Percentiles rank a stretch among this genome's conserved stretches.
These are phyloP conservation scores for Enteromius viviparus DNA, from an alignment of 2,797 vertebrate species.

Conservation along the genomic window DNA sequence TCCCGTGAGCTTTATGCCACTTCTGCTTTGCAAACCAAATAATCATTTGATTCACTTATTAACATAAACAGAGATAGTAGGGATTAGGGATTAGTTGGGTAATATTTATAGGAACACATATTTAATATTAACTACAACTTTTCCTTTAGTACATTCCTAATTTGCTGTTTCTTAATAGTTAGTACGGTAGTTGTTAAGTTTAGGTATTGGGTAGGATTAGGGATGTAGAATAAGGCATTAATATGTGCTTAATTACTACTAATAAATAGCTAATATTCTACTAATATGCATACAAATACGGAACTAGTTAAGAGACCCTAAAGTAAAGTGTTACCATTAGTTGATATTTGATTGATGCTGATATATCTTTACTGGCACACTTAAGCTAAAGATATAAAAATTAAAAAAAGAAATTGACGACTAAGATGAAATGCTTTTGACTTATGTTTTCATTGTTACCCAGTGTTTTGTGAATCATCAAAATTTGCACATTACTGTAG, in stretches of 20 bases:
- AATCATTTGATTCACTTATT: neutral
- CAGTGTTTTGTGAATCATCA: neutral
- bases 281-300: too few relatives aligned
- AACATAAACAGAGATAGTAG: neutral
- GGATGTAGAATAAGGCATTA: too few relatives aligned
- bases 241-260: too few relatives aligned
- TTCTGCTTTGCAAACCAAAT: neutral
- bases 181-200: too few relatives aligned
- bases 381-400: neutral
- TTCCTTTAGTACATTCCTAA: too few relatives aligned
- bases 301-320: too few relatives aligned
- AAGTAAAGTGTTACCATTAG: neutral
- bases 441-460: neutral
- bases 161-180: too few relatives aligned
- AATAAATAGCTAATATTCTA: too few relatives aligned
- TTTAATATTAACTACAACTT: too few relatives aligned
- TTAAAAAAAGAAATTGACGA: neutral
- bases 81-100: neutral
- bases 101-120: too few relatives aligned
- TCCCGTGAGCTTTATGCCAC: slow-evolving; percentile 17
- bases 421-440: neutral
- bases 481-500: neutral
- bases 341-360: neutral
- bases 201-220: too few relatives aligned
- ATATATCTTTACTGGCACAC: neutral